Evolutionary conservation across 1,140 invertebrate genomes (phyloP).

Genomic region (Zaprionus vittiger): DNA sequence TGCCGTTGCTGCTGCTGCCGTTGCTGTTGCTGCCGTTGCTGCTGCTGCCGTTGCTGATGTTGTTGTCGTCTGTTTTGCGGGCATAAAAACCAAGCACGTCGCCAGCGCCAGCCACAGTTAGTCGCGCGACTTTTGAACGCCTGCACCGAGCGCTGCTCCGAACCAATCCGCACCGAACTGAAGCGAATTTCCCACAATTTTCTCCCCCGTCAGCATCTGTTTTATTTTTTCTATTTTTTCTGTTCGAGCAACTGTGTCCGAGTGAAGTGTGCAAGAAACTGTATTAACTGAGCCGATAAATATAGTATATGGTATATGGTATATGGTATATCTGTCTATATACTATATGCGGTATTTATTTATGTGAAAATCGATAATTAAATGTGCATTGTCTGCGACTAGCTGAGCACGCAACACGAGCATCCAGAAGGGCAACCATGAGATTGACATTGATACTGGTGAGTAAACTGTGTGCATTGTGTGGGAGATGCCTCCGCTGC

Average conservation of each 20-base stretch:
- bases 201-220: constrained; percentile 26
- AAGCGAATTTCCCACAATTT: constrained; percentile 36
- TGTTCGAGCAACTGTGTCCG: constrained; percentile 18
- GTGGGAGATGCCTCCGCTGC: neutral
- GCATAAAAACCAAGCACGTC: constrained; percentile 74
- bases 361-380: constrained; percentile 59
- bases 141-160: constrained; percentile 41
- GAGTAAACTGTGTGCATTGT: constrained; percentile 32
- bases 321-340: constrained; percentile 3
- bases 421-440: constrained; percentile 47
- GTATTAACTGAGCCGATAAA: neutral
- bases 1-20: constrained; percentile 10
- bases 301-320: neutral
- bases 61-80: constrained; percentile 15
- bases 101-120: constrained; percentile 73
- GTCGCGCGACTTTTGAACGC: constrained; percentile 78
- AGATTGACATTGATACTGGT: constrained; percentile 74
- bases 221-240: constrained; percentile 26
- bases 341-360: constrained; percentile 17
- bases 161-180: constrained; percentile 2
- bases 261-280: neutral
- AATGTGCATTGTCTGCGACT: constrained; percentile 53
- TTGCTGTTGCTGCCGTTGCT: constrained; percentile 3
- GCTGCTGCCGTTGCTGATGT: constrained; percentile 4
- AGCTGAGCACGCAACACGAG: neutral